Evolutionary conservation across 1,140 invertebrate genomes (phyloP).

Genomic region (Neoseiulus cucumeris): DNA sequence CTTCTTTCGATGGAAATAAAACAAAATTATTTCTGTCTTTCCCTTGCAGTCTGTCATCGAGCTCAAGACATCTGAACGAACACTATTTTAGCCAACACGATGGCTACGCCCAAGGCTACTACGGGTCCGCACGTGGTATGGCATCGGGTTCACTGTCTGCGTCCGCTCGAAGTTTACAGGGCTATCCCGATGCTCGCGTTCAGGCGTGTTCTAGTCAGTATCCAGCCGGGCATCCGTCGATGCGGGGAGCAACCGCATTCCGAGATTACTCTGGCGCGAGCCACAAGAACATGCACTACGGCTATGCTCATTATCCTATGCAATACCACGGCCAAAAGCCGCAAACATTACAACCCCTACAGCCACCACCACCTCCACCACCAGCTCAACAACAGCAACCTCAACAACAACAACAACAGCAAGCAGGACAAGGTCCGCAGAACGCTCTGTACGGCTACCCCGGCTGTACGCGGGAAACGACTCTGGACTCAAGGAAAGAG

Average conservation of each 20-base stretch:
- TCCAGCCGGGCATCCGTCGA: neutral
- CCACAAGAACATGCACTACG: conserved; percentile 11
- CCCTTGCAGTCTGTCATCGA: neutral
- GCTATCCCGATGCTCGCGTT: neutral
- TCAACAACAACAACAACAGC: neutral
- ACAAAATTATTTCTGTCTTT: neutral
- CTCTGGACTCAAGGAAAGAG: too few species aligned
- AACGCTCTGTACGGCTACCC: too few species aligned
- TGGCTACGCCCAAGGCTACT: conserved; percentile 2
- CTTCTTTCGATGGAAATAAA: too few species aligned
- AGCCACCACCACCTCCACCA: neutral
- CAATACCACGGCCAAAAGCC: conserved; percentile 1
- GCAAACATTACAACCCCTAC: neutral
- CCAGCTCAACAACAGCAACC: neutral
- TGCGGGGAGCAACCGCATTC: neutral
- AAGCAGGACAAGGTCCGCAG: neutral
- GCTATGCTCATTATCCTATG: conserved; percentile 11
- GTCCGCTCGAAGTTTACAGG: neutral
- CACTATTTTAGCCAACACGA: neutral
- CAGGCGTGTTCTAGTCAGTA: neutral
- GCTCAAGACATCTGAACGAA: neutral
- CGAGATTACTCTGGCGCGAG: neutral
- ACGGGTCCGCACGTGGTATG: neutral
- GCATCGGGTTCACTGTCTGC: neutral
- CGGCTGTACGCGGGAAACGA: too few species aligned